Base-by-base conservation (phyloP, 2,797 vertebrate species). In the Esox lucius region DNA sequence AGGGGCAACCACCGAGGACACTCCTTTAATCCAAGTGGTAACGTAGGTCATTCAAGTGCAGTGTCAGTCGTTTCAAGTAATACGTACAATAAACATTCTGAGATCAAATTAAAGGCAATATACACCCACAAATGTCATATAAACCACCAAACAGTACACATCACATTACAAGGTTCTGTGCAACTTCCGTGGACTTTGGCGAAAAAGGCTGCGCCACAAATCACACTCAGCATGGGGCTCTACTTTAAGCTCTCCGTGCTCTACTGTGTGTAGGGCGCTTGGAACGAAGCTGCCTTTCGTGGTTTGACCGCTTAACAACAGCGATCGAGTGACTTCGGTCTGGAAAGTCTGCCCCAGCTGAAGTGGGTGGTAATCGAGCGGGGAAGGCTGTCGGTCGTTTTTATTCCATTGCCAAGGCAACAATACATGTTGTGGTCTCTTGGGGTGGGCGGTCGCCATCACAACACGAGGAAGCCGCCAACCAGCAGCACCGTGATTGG, bases 121-220 rank as follows among this genome's bases (percentile, higher is more conserved):
- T 61, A 24, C 86, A 90, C 84, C 26, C 82, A 64, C 49, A 17
- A 53, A 71, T 42, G 80, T 59, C 64, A 76, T 51, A 69, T 24
- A 7, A 39, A 42, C n/a, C 56, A 78, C 28, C 24, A 71, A 75
- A 75, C 68, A 59, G 16, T 64, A 75, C 28, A 22, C 5, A 39
- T 80, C 75, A 84, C 81, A 80, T 78, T 80, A 81, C 72, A 76
- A 80, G 46, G 31, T 76, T 84, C 85, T 87, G 85, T 89, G 86
- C 84, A 78, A 78, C 78, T 84, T 80, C 28, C 71, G 66, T 51
- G 0, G 0, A 70, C n/a, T 61, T 70, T 4, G 51, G 51, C 49
- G n/a, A 48, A 33, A 48, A 53, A 11, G 4, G 17, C 42, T 19
- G 28, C 24, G 15, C 72, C 70, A 61, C n/a, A 42, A 72, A 72